phyloP scores from a whole-genome alignment of 2,888 invertebrate genomes.

The Eurytoma adleriae region DNA sequence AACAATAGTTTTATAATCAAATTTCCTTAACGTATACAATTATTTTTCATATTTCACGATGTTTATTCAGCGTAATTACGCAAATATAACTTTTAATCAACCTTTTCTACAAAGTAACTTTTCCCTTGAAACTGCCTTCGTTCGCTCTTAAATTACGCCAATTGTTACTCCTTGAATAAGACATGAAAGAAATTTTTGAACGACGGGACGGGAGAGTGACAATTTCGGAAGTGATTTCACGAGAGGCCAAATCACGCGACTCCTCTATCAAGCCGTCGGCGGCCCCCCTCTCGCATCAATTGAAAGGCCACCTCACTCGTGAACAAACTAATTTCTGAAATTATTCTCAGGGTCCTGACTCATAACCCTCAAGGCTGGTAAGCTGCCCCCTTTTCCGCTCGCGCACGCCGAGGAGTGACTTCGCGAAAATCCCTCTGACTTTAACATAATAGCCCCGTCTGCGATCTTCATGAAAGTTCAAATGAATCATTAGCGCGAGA shows the following conservation, averaged over 20 bases:
- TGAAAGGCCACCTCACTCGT: slow-evolving; percentile 7
- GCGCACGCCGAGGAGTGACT: slow-evolving; percentile 12
- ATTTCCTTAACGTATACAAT: too few relatives aligned
- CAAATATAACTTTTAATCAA: too few relatives aligned
- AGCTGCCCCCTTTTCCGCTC: slow-evolving; percentile 5
- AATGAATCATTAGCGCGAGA: background rate
- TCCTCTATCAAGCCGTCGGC: slow-evolving; percentile 28
- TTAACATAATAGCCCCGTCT: slow-evolving; percentile 12
- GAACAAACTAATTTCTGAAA: slow-evolving; percentile 50
- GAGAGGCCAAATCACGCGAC: slow-evolving; percentile 34
- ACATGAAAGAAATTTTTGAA: too few relatives aligned
- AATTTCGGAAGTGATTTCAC: background rate
- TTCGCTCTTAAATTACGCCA: too few relatives aligned
- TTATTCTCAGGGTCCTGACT: slow-evolving; percentile 39
- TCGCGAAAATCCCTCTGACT: slow-evolving; percentile 33
- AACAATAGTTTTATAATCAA: too few relatives aligned
- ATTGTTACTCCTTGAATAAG: too few relatives aligned
- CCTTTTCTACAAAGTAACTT: too few relatives aligned
- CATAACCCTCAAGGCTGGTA: slow-evolving; percentile 1
- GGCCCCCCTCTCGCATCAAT: slow-evolving; percentile 18
- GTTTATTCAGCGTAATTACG: too few relatives aligned
- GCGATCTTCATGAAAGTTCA: slow-evolving; percentile 11
- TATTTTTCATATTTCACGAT: too few relatives aligned
- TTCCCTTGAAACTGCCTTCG: too few relatives aligned
- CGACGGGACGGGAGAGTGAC: too few relatives aligned